Percentiles rank a stretch among this genome's conserved stretches.
Evolutionary conservation across 1,140 invertebrate species (phyloP).

Genomic region (Cydia pomonella): DNA sequence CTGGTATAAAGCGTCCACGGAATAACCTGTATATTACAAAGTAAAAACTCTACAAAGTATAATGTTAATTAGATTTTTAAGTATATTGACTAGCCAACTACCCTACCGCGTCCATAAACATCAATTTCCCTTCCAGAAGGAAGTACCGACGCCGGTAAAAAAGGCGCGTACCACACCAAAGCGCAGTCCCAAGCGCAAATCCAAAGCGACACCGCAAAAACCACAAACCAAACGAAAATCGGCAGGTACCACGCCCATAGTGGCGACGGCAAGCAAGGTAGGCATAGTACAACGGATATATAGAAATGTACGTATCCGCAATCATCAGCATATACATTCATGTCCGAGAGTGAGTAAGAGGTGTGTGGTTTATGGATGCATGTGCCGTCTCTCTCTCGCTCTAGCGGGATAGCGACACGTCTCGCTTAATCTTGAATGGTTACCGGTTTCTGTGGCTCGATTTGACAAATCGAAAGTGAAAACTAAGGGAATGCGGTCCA

Average conservation of each 20-base stretch:
- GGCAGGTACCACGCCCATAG: slow-evolving; percentile 66
- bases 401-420: slow-evolving; percentile 42
- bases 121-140: slow-evolving; percentile 49
- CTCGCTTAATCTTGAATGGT: slow-evolving; percentile 35
- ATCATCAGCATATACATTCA: slow-evolving; percentile 65
- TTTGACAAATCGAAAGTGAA: not conserved
- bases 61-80: not conserved
- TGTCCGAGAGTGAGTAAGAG: slow-evolving; percentile 51
- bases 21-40: not conserved
- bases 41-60: not conserved
- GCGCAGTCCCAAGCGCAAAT: slow-evolving; percentile 60
- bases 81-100: not conserved
- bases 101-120: slow-evolving; percentile 2
- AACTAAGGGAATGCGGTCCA: not conserved
- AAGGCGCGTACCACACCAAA: slow-evolving; percentile 64
- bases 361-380: slow-evolving; percentile 41
- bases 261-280: slow-evolving; percentile 78
- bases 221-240: slow-evolving; percentile 58
- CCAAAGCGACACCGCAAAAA: slow-evolving; percentile 48
- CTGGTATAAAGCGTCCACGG: not conserved
- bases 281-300: slow-evolving; percentile 82
- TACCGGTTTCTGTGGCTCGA: slow-evolving; percentile 3
- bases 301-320: slow-evolving; percentile 81
- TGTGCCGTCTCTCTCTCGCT: slow-evolving; percentile 40
- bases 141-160: slow-evolving; percentile 60